Evolutionary conservation across 2,797 vertebrate genomes (phyloP).

Genomic region (Sebastes matsubarae): DNA sequence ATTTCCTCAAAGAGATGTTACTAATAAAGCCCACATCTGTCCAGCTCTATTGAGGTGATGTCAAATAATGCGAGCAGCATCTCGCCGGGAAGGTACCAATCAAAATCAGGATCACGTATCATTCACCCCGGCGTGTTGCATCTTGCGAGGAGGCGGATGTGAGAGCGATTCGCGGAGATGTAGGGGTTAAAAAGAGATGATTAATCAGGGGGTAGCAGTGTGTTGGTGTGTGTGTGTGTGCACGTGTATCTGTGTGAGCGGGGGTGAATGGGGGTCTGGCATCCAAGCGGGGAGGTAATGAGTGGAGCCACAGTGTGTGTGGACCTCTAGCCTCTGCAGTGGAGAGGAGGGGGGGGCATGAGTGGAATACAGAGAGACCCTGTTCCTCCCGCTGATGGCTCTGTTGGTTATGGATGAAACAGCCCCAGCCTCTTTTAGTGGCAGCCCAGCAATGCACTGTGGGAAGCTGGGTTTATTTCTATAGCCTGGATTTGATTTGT

Average conservation of each 20-base stretch:
- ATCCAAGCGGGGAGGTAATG: slow-evolving; percentile 69
- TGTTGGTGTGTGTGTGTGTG: slow-evolving; percentile 1
- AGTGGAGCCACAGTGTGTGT: slow-evolving; percentile 69
- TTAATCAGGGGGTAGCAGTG: slow-evolving; percentile 47
- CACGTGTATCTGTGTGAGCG: slow-evolving; percentile 24
- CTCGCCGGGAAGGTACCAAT: slow-evolving; percentile 30
- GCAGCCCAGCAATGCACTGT: slow-evolving; percentile 24
- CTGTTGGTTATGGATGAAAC: slow-evolving; percentile 70
- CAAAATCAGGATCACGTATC: slow-evolving; percentile 59
- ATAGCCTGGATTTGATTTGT: slow-evolving; percentile 3
- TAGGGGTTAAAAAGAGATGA: slow-evolving; percentile 61
- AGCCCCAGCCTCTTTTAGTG: slow-evolving; percentile 29
- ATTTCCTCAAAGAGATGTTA: neutral
- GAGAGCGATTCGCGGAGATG: neutral
- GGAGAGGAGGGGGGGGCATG: slow-evolving; percentile 56
- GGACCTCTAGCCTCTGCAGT: slow-evolving; percentile 74
- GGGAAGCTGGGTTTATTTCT: slow-evolving; percentile 27
- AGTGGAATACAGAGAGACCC: slow-evolving; percentile 69
- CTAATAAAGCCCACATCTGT: neutral
- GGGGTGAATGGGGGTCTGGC: slow-evolving; percentile 67
- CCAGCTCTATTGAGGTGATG: neutral
- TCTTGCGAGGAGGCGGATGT: slow-evolving; percentile 9
- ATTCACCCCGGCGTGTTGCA: slow-evolving; percentile 10
- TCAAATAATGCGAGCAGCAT: slow-evolving; percentile 13
- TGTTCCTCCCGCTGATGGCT: slow-evolving; percentile 58